These are phyloP conservation scores for Heliopora coerulea DNA, from an alignment of 92 coral and sea anemone species.

Conservation along the genomic window DNA sequence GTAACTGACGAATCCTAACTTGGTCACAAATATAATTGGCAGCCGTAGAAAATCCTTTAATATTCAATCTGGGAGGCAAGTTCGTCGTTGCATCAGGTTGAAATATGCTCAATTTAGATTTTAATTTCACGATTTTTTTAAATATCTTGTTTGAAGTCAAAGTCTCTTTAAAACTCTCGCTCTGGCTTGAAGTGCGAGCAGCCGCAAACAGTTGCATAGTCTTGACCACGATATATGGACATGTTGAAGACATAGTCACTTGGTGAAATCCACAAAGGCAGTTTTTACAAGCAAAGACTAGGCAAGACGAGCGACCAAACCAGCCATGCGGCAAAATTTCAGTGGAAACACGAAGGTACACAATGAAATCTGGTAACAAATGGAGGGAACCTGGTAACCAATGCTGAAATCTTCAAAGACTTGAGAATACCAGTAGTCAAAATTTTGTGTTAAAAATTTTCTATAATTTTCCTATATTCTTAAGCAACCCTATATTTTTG, in stretches of 20 bases:
- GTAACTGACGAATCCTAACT: constrained; percentile 60
- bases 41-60: constrained; percentile 68
- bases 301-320: not conserved
- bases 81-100: constrained; percentile 70
- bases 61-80: constrained; percentile 71
- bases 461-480: too few relatives aligned
- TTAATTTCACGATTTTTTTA: constrained; percentile 56
- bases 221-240: constrained; percentile 87
- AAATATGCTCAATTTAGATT: constrained; percentile 53
- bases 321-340: too few relatives aligned
- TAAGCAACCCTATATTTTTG: too few relatives aligned
- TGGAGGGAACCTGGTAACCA: too few relatives aligned
- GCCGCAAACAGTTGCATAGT: constrained; percentile 89
- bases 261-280: not conserved
- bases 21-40: constrained; percentile 71
- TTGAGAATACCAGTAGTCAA: too few relatives aligned
- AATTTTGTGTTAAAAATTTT: too few relatives aligned
- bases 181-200: constrained; percentile 67
- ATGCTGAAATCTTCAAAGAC: too few relatives aligned
- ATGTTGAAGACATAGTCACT: constrained; percentile 84
- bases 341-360: too few relatives aligned
- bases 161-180: constrained; percentile 60
- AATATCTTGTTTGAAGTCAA: constrained; percentile 61
- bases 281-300: too few relatives aligned
- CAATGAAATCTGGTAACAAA: too few relatives aligned